A percentile compares a stretch with the other conserved stretches of the same genome.
phyloP scores from a whole-genome alignment of 1,140 invertebrate genomes.

The Notospermus geniculatus region DNA sequence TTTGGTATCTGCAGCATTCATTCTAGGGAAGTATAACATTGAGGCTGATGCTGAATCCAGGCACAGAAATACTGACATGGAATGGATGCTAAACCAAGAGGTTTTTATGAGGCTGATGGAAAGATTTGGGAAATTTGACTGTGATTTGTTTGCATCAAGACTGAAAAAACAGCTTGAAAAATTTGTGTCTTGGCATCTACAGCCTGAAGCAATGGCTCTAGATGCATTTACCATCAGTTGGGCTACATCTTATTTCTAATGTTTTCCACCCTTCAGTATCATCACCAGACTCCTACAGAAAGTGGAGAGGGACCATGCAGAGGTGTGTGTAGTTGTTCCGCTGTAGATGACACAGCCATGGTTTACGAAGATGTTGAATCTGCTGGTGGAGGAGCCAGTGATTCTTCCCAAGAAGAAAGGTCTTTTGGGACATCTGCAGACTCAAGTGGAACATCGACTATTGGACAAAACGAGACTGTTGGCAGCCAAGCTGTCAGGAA shows the following conservation, averaged over 20 bases:
- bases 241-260: not conserved
- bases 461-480: not conserved
- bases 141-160: not conserved
- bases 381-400: not conserved
- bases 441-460: not conserved
- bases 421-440: not conserved
- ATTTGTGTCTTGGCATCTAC: not conserved
- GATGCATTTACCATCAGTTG: not conserved
- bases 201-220: not conserved
- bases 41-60: constrained; percentile 11
- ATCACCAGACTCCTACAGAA: not conserved
- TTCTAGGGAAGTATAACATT: constrained; percentile 2
- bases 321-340: not conserved
- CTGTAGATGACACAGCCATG: not conserved
- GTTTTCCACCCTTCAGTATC: not conserved
- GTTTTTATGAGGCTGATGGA: not conserved
- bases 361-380: not conserved
- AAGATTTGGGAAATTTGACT: not conserved
- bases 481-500: not conserved
- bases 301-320: not conserved
- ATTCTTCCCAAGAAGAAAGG: not conserved
- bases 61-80: not conserved
- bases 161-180: not conserved
- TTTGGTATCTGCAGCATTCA: constrained; percentile 9
- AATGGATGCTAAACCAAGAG: constrained; percentile 9